Percentiles rank a stretch among this genome's conserved stretches.
Conservation (phyloP, 2,797 vertebrate genomes). For the Hippocampus kuda region DNA sequence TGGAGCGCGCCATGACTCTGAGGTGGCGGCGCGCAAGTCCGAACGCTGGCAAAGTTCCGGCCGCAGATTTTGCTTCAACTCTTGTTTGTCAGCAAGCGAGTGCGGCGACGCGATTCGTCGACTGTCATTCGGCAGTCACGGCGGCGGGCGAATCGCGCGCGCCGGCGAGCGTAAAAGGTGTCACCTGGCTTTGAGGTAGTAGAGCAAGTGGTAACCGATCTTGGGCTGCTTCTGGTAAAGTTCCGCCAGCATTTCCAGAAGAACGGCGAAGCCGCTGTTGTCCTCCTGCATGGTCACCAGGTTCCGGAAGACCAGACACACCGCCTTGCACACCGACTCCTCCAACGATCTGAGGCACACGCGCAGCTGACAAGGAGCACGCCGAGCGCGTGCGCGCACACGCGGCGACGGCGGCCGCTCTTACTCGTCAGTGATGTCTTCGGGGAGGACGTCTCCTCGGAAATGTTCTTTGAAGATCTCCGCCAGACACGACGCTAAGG, state of each 20-base stretch:
- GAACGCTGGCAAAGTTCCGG: too few relatives aligned
- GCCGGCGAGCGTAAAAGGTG: not conserved
- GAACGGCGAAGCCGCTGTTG: slow-evolving; percentile 86
- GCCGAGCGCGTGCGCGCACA: not conserved
- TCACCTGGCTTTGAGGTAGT: slow-evolving; percentile 78
- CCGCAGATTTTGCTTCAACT: too few relatives aligned
- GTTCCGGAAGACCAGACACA: slow-evolving; percentile 92
- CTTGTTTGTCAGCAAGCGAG: too few relatives aligned
- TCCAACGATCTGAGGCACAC: slow-evolving; percentile 76
- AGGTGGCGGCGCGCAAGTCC: too few relatives aligned
- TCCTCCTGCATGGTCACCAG: slow-evolving; percentile 97
- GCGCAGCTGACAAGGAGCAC: too few relatives aligned
- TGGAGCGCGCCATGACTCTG: too few relatives aligned
- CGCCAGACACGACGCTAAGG: slow-evolving; percentile 85
- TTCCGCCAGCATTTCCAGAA: slow-evolving; percentile 87
- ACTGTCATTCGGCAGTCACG: too few relatives aligned
- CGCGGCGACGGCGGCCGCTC: slow-evolving; percentile 4
- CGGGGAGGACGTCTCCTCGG: slow-evolving; percentile 86
- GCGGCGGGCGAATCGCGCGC: too few relatives aligned
- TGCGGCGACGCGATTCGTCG: too few relatives aligned
- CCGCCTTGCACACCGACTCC: slow-evolving; percentile 88
- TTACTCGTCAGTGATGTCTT: slow-evolving; percentile 93
- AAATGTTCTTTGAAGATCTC: slow-evolving; percentile 94
- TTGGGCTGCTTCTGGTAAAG: slow-evolving; percentile 97
- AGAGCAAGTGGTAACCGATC: slow-evolving; percentile 92